These are phyloP conservation scores for Melikaiella ostensackeni DNA, from an alignment of 2,888 invertebrate species.

Conservation along the genomic window DNA sequence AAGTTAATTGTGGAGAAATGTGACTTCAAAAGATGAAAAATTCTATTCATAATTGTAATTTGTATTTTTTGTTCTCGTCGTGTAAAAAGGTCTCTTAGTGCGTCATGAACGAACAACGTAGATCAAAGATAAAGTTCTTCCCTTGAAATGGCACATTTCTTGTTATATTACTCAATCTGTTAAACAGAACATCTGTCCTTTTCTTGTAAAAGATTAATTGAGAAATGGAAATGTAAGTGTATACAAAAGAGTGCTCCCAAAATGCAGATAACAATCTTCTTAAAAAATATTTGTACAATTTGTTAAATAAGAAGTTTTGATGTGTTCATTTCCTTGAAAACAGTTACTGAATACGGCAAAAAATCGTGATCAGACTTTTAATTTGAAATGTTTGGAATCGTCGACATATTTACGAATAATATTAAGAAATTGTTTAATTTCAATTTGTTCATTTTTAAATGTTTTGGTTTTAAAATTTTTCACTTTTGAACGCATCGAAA, in stretches of 20 bases:
- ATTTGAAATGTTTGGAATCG: no score
- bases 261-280: background rate
- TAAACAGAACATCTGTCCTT: conserved; percentile 4
- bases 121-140: background rate
- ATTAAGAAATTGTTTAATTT: no score
- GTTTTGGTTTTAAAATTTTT: no score
- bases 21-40: background rate
- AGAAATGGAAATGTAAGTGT: background rate
- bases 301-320: no score
- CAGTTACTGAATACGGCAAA: no score
- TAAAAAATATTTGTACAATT: background rate
- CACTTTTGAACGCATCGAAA: no score
- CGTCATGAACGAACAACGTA: background rate
- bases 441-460: no score
- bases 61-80: background rate
- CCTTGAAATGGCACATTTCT: conserved; percentile 3
- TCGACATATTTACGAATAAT: no score
- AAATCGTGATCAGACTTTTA: no score
- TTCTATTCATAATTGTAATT: background rate
- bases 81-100: background rate
- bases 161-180: background rate
- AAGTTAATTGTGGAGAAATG: background rate
- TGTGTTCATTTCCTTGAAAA: no score
- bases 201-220: background rate
- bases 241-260: background rate